These are phyloP conservation scores for Oreohelix idahoensis DNA, from an alignment of 1,140 invertebrate species.

Conservation along the genomic window DNA sequence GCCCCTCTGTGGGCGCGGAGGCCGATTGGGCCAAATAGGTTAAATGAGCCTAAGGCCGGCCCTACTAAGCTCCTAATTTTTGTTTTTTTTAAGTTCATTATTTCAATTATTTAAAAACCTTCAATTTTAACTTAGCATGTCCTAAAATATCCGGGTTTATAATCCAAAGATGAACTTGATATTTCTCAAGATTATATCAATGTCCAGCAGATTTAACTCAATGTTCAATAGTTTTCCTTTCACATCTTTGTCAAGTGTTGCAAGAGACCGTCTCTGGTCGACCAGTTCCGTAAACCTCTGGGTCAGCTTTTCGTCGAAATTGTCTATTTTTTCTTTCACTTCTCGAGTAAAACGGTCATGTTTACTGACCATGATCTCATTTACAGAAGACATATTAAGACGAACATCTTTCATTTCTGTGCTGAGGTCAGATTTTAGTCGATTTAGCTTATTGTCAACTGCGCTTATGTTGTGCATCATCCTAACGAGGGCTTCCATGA, in stretches of 20 bases:
- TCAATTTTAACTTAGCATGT: no score
- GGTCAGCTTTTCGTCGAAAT: background rate
- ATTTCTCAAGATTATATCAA: background rate
- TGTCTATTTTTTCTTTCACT: background rate
- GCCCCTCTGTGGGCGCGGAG: no score
- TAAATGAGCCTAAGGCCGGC: no score
- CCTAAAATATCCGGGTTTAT: background rate
- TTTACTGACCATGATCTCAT: background rate
- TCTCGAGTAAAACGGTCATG: background rate
- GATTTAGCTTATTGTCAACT: background rate
- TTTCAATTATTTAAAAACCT: no score
- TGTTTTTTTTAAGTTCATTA: no score
- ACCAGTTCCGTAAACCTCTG: background rate
- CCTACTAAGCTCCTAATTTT: no score
- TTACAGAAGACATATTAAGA: background rate
- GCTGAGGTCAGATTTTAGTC: background rate
- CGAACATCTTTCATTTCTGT: background rate
- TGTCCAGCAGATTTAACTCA: background rate
- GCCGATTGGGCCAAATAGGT: no score
- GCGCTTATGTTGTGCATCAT: background rate
- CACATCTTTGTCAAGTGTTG: background rate
- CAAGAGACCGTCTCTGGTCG: background rate
- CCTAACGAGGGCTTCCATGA: background rate
- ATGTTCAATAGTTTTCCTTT: background rate
- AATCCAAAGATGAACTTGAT: background rate